Conservation (phyloP, 2,113 vertebrate genomes). For the Mesembrinibis cayennensis region DNA sequence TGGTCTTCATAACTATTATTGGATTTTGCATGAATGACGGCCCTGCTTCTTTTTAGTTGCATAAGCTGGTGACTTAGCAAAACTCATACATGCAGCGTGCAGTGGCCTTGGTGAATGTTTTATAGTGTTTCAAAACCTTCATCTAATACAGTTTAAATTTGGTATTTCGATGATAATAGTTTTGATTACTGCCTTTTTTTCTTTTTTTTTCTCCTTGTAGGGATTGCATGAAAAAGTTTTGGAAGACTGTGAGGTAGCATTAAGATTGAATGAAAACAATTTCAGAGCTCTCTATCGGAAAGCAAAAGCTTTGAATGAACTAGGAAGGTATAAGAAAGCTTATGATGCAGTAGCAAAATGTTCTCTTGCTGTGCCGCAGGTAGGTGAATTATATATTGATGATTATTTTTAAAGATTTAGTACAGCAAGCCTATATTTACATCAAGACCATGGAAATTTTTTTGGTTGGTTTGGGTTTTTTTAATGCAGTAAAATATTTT, state of each 20-base stretch:
- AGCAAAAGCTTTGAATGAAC: slow-evolving; percentile 86
- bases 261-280: slow-evolving; percentile 87
- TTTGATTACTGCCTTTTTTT: not conserved
- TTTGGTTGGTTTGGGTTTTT: not conserved
- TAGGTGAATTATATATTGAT: slow-evolving; percentile 47
- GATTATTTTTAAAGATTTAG: not conserved
- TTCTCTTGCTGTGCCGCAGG: slow-evolving; percentile 92
- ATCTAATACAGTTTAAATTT: not conserved
- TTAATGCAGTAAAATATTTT: not conserved
- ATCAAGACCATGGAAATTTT: not conserved
- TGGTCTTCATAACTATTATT: not conserved
- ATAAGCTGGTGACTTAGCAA: not conserved
- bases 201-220: slow-evolving; percentile 55
- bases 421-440: not conserved
- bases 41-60: not conserved
- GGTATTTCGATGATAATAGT: not conserved
- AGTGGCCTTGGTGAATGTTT: not conserved
- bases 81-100: not conserved
- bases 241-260: slow-evolving; percentile 88
- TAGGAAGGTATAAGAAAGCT: slow-evolving; percentile 88
- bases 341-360: slow-evolving; percentile 96
- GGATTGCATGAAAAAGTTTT: slow-evolving; percentile 87
- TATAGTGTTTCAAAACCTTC: not conserved
- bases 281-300: slow-evolving; percentile 91
- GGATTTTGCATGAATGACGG: not conserved